A percentile compares a stretch with the other conserved stretches of the same genome.
These are phyloP conservation scores for Synergus itoensis DNA, from an alignment of 2,888 invertebrate genomes.

Conservation along the genomic window DNA sequence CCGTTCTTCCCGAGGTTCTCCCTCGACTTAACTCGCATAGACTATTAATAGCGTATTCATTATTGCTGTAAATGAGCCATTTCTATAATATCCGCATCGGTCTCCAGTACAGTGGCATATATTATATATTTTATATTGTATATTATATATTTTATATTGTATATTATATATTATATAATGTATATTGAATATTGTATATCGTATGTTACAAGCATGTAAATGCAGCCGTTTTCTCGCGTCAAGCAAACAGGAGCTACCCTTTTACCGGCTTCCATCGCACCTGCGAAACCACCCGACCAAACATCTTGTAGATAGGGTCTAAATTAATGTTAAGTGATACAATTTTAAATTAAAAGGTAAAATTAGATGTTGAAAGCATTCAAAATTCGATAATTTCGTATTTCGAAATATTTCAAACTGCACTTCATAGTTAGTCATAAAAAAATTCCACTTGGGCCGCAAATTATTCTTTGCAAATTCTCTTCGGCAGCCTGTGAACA, in stretches of 20 bases:
- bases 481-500: too few relatives aligned
- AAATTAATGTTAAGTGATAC: too few relatives aligned
- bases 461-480: too few relatives aligned
- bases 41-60: conserved; percentile 76
- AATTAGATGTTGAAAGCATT: too few relatives aligned
- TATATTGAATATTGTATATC: too few relatives aligned
- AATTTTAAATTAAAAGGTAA: too few relatives aligned
- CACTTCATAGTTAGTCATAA: too few relatives aligned
- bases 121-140: neutral
- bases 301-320: neutral
- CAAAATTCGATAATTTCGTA: too few relatives aligned
- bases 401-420: too few relatives aligned
- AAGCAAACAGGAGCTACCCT: conserved; percentile 43
- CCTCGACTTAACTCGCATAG: conserved; percentile 54
- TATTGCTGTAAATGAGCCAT: conserved; percentile 76
- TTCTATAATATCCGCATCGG: conserved; percentile 75
- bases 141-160: conserved; percentile 23
- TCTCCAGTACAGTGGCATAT: too few relatives aligned
- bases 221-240: conserved; percentile 55
- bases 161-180: conserved; percentile 18
- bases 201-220: too few relatives aligned
- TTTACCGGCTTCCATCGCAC: neutral
- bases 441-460: too few relatives aligned
- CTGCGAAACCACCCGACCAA: neutral
- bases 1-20: conserved; percentile 43